Conservation (phyloP, 2,888 invertebrate species). For the Eupithecia tripunctaria region DNA sequence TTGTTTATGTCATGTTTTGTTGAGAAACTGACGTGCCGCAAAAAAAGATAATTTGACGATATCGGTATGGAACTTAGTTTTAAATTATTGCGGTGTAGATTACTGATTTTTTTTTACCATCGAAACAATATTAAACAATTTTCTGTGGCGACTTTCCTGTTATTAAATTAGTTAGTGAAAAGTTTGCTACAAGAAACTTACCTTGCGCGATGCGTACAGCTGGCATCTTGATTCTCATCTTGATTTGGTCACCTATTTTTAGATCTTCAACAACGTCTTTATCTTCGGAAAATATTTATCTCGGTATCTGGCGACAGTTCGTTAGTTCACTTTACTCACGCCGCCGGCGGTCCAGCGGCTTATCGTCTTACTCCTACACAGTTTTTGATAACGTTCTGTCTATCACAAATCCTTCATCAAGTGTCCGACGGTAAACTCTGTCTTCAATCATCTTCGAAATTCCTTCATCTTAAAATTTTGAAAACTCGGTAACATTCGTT, state of each 20-base stretch:
- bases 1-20: slow-evolving; percentile 60
- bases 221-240: slow-evolving; percentile 99
- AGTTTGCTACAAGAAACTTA: slow-evolving; percentile 62
- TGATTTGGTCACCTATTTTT: slow-evolving; percentile 87
- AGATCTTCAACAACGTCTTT: slow-evolving; percentile 77
- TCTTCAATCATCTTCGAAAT: slow-evolving; percentile 70
- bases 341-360: slow-evolving; percentile 81
- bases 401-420: slow-evolving; percentile 67
- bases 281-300: slow-evolving; percentile 74
- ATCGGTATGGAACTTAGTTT: neutral
- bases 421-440: slow-evolving; percentile 74
- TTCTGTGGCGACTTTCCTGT: neutral
- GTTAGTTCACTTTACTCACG: slow-evolving; percentile 77
- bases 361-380: slow-evolving; percentile 72
- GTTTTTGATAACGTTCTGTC: slow-evolving; percentile 72
- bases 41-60: neutral
- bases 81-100: neutral
- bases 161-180: neutral
- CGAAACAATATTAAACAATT: neutral
- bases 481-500: slow-evolving; percentile 37
- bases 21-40: slow-evolving; percentile 28
- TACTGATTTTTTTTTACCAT: neutral
- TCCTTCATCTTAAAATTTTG: slow-evolving; percentile 60
- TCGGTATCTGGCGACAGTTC: slow-evolving; percentile 70
- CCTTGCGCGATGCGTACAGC: slow-evolving; percentile 98